A percentile compares a stretch with the other conserved stretches of the same genome.
Evolutionary conservation across 2,797 vertebrate genomes (phyloP).

Genomic region (Hoplostethus atlanticus): DNA sequence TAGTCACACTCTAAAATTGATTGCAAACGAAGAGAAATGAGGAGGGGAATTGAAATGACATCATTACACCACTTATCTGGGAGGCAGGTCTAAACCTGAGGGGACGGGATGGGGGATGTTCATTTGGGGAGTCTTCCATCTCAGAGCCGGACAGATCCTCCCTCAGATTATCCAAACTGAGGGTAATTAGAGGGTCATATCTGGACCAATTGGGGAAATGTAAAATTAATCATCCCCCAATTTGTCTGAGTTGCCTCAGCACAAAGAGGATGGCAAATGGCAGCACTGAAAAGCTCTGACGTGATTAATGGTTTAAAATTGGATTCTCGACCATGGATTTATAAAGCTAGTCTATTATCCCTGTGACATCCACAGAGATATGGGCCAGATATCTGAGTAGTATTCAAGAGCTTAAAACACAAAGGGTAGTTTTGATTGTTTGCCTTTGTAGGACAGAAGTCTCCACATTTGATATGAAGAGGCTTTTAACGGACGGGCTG

Average conservation of each 20-base stretch:
- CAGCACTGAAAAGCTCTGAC: neutral
- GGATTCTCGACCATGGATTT: no score
- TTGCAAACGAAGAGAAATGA: slow-evolving; percentile 61
- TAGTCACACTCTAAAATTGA: slow-evolving; percentile 76
- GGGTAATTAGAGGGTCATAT: neutral
- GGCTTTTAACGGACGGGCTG: slow-evolving; percentile 50
- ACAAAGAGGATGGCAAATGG: neutral
- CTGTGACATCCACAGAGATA: no score
- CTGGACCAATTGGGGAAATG: neutral
- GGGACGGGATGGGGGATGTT: slow-evolving; percentile 38
- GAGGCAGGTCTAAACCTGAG: slow-evolving; percentile 45
- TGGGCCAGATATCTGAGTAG: neutral
- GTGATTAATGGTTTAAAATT: slow-evolving; percentile 25
- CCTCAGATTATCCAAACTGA: neutral
- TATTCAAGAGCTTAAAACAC: slow-evolving; percentile 9
- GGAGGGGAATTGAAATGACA: slow-evolving; percentile 61
- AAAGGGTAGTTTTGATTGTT: neutral
- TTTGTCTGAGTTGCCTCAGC: neutral
- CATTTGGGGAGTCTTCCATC: slow-evolving; percentile 26
- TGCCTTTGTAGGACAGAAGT: slow-evolving; percentile 13
- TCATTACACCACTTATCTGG: slow-evolving; percentile 63
- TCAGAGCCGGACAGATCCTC: slow-evolving; percentile 14
- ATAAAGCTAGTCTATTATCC: no score
- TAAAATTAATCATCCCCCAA: neutral
- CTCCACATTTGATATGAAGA: slow-evolving; percentile 37